phyloP scores from a whole-genome alignment of 1,140 invertebrate genomes.

The Drosophila subpulchrella region DNA sequence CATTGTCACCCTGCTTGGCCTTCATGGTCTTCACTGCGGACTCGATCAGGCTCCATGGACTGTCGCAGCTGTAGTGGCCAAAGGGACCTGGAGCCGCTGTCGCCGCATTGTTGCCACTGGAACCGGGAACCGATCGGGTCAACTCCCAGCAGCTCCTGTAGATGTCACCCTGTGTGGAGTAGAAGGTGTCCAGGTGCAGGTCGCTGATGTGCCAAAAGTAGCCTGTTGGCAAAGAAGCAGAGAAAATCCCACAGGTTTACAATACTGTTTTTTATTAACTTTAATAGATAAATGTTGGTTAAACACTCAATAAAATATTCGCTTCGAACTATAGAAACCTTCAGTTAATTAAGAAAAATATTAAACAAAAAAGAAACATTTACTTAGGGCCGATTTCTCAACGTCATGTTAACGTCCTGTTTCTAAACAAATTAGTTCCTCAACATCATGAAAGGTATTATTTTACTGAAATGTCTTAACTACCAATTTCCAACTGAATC shows the following conservation, averaged over 20 bases:
- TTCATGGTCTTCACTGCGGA: slow-evolving; percentile 94
- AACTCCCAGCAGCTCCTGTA: slow-evolving; percentile 85
- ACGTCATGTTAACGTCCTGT: too few relatives aligned
- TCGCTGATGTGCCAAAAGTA: slow-evolving; percentile 97
- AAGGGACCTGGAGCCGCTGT: slow-evolving; percentile 86
- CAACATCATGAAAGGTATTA: too few relatives aligned
- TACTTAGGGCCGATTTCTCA: too few relatives aligned
- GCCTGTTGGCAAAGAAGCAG: slow-evolving; percentile 88
- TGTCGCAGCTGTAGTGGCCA: slow-evolving; percentile 95
- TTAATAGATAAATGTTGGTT: too few relatives aligned
- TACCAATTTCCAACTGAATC: too few relatives aligned
- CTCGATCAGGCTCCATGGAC: slow-evolving; percentile 93
- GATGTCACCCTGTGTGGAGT: slow-evolving; percentile 89
- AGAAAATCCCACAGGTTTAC: background rate
- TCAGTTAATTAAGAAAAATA: too few relatives aligned
- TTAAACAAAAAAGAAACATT: too few relatives aligned
- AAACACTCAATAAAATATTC: too few relatives aligned
- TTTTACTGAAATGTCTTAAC: too few relatives aligned
- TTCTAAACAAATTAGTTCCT: too few relatives aligned
- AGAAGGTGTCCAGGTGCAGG: slow-evolving; percentile 93
- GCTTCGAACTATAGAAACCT: too few relatives aligned
- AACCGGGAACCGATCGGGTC: slow-evolving; percentile 22
- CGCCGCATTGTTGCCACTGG: slow-evolving; percentile 22
- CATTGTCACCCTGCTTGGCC: slow-evolving; percentile 90
- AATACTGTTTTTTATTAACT: too few relatives aligned